Evolutionary conservation across 2,113 vertebrate genomes (phyloP).

Genomic region (Oreochromis spilurus): DNA sequence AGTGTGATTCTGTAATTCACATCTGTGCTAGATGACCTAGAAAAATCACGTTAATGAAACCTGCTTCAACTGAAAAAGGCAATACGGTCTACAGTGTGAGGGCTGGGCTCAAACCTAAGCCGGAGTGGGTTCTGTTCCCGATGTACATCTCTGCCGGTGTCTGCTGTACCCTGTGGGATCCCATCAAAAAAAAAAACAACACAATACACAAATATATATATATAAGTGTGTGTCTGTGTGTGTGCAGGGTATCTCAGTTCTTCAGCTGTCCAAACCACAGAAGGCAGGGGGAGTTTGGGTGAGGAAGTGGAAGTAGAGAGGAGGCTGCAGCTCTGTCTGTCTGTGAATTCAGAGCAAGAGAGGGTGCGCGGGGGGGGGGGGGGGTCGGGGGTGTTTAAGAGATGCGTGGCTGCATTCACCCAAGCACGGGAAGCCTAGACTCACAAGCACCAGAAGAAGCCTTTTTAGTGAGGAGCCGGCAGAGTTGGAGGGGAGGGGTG

Average conservation of each 20-base stretch:
- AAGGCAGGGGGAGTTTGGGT: background rate
- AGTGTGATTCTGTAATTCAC: background rate
- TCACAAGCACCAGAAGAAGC: constrained; percentile 32
- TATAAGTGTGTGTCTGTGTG: background rate
- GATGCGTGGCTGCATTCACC: constrained; percentile 45
- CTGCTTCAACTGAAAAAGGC: constrained; percentile 7
- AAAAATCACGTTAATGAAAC: background rate
- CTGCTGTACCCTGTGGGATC: constrained; percentile 20
- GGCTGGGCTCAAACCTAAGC: constrained; percentile 7
- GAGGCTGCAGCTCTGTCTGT: constrained; percentile 35
- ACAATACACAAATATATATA: background rate
- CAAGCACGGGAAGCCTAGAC: constrained; percentile 40
- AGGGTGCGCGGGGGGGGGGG: background rate
- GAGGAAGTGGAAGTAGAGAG: background rate
- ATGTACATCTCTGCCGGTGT: background rate
- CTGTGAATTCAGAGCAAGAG: constrained; percentile 14
- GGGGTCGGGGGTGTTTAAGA: background rate
- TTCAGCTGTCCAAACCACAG: constrained; percentile 32
- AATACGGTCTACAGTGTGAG: background rate
- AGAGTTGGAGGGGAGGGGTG: background rate
- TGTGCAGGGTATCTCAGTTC: background rate
- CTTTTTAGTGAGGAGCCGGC: background rate
- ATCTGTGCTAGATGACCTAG: constrained; percentile 21
- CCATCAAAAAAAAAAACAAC: background rate
- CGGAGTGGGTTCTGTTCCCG: background rate